Conservation (phyloP, 2,888 invertebrate genomes). For the Lycophotia porphyrea region DNA sequence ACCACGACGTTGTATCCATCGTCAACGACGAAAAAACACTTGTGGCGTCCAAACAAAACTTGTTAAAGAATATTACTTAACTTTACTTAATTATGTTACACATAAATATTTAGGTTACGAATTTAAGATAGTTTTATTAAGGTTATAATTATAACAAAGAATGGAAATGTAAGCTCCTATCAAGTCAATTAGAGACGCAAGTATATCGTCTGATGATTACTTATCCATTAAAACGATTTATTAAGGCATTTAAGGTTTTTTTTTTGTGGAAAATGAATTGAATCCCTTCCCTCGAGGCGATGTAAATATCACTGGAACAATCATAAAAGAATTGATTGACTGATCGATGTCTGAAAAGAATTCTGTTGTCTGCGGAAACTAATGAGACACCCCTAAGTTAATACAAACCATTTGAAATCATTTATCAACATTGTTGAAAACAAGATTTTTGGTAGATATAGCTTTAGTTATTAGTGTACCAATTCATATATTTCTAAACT, state of each 20-base stretch:
- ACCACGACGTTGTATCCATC: constrained; percentile 48
- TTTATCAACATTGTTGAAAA: not conserved
- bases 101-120: not conserved
- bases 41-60: constrained; percentile 19
- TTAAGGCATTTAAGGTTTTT: not conserved
- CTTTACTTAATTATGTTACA: not conserved
- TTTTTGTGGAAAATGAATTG: not conserved
- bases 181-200: not conserved
- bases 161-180: not conserved
- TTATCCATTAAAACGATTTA: not conserved
- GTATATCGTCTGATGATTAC: not conserved
- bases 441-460: not conserved
- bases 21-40: constrained; percentile 14
- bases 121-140: not conserved
- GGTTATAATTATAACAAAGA: not conserved
- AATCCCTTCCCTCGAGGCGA: no score
- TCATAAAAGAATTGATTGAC: not conserved
- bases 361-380: not conserved
- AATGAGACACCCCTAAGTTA: not conserved
- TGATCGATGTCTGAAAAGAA: not conserved
- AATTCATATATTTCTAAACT: constrained; percentile 2
- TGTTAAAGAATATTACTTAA: constrained; percentile 47
- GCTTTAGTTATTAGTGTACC: not conserved
- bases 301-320: not conserved
- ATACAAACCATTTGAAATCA: not conserved